Conservation (phyloP, 2,113 vertebrate genomes). For the Azemiops feae region DNA sequence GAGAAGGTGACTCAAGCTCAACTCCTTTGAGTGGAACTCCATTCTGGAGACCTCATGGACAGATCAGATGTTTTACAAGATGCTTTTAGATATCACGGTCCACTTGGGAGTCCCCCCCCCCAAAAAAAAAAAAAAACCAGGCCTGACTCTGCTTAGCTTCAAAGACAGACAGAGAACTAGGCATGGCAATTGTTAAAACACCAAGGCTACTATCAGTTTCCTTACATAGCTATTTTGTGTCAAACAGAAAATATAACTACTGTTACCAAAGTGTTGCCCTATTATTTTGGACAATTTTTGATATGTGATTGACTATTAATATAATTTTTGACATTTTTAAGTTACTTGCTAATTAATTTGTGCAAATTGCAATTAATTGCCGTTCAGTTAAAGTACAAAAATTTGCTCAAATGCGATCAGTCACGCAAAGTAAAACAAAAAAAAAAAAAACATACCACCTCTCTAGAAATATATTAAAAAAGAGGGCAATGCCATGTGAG, state of each 20-base stretch:
- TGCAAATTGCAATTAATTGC: conserved; percentile 31
- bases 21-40: not conserved
- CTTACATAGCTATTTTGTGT: not conserved
- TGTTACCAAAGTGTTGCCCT: not conserved
- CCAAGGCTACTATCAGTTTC: not conserved
- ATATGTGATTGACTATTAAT: not conserved
- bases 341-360: conserved; percentile 1
- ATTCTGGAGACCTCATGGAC: not conserved
- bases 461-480: conserved; percentile 3
- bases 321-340: not conserved
- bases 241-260: not conserved
- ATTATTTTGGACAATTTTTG: not conserved
- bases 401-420: not conserved
- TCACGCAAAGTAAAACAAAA: not conserved
- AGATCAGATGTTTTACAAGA: not conserved
- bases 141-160: not conserved
- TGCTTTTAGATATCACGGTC: not conserved
- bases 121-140: not conserved
- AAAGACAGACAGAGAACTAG: not conserved
- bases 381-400: conserved; percentile 1
- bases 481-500: not conserved
- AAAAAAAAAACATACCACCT: not conserved
- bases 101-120: not conserved
- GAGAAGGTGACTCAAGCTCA: not conserved
- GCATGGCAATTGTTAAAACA: not conserved